These are phyloP conservation scores for Lindbergichthys nudifrons DNA, from an alignment of 2,797 vertebrate genomes.

Conservation along the genomic window DNA sequence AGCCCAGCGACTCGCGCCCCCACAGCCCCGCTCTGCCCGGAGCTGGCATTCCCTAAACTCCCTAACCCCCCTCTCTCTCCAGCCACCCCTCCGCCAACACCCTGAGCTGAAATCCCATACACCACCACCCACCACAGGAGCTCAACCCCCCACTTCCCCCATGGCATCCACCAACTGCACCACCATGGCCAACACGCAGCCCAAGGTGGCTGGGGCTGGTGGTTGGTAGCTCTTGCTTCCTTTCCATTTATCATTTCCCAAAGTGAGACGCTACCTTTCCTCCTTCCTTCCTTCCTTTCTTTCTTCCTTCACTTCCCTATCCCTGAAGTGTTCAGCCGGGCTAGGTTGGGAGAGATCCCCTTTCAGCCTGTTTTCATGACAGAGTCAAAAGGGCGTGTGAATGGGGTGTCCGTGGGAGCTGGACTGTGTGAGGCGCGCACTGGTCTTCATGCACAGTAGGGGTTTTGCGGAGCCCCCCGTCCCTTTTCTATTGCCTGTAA, in stretches of 20 bases:
- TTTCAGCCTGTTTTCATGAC: constrained; percentile 91
- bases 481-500: constrained; percentile 91
- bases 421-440: constrained; percentile 86
- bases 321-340: constrained; percentile 80
- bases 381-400: constrained; percentile 98
- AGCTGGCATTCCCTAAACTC: constrained; percentile 91
- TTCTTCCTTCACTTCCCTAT: constrained; percentile 75
- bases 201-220: constrained; percentile 46
- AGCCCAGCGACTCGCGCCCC: constrained; percentile 84
- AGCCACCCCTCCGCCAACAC: constrained; percentile 71
- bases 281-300: constrained; percentile 28
- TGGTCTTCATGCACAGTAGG: constrained; percentile 95
- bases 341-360: constrained; percentile 90
- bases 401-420: constrained; percentile 91
- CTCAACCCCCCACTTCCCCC: constrained; percentile 68
- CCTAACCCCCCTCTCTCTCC: constrained; percentile 58
- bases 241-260: constrained; percentile 55
- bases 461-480: constrained; percentile 92
- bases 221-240: constrained; percentile 33
- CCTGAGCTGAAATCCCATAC: constrained; percentile 79
- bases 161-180: constrained; percentile 54
- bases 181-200: constrained; percentile 41
- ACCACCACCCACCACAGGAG: constrained; percentile 75
- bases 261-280: constrained; percentile 42
- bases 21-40: constrained; percentile 83